phyloP scores from a whole-genome alignment of 2,113 vertebrate genomes.

The Lampris megalopsis region DNA sequence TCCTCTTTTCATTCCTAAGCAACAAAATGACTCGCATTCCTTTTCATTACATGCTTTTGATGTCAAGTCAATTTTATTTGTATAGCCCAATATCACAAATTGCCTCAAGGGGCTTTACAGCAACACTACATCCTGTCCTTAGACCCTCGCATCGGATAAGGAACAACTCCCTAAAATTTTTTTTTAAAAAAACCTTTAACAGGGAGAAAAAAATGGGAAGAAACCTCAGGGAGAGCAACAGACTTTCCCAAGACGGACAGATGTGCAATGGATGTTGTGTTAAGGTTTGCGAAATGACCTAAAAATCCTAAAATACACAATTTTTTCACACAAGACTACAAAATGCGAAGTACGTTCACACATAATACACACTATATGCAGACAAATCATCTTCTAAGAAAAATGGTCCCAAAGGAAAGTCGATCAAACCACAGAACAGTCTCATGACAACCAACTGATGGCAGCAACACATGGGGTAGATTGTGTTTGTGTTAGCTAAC shows the following conservation, averaged over 20 bases:
- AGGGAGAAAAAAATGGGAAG: too few relatives aligned
- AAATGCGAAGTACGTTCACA: slow-evolving; percentile 58
- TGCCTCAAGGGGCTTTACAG: too few relatives aligned
- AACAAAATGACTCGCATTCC: slow-evolving; percentile 30
- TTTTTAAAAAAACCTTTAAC: too few relatives aligned
- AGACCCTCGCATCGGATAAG: too few relatives aligned
- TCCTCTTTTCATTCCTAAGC: slow-evolving; percentile 41
- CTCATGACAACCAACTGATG: slow-evolving; percentile 6
- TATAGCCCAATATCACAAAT: background rate
- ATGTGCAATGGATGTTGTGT: too few relatives aligned
- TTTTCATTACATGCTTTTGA: slow-evolving; percentile 53
- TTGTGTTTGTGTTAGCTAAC: background rate
- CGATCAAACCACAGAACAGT: slow-evolving; percentile 25
- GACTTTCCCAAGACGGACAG: too few relatives aligned
- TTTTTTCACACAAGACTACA: slow-evolving; percentile 37
- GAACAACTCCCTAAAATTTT: too few relatives aligned
- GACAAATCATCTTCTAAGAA: slow-evolving; percentile 33
- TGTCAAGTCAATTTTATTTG: slow-evolving; percentile 36
- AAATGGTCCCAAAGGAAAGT: slow-evolving; percentile 6
- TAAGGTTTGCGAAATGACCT: too few relatives aligned
- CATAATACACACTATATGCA: slow-evolving; percentile 41
- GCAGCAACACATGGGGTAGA: background rate
- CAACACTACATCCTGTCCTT: too few relatives aligned
- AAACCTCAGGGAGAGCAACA: too few relatives aligned
- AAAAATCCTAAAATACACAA: slow-evolving; percentile 42